Evolutionary conservation across 2,113 vertebrate species (phyloP), one percentile per base, ranked within the genome.

Genomic region (Scytalopus superciliaris): DNA sequence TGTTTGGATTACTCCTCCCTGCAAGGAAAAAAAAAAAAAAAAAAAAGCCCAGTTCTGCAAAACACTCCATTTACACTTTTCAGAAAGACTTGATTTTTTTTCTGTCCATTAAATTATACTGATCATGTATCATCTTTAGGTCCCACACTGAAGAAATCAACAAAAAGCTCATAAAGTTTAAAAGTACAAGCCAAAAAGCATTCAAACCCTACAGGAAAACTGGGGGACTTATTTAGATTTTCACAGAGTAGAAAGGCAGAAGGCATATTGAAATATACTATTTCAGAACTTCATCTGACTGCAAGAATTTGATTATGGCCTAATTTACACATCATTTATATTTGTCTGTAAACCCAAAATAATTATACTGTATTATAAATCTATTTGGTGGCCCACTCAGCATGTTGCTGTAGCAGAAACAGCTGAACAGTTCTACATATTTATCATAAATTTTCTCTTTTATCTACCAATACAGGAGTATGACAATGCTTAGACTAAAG

Each of bases 61-160:
- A 82, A 57, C 11, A 11, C 2, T 47, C 39, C 7, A 40, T 74
- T 81, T 59, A 50, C 5, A 30, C 3, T 76, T 57, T 79, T 50
- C 42, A 72, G 19, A 55, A 42, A 45, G 17, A 62, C 3, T 27
- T 37, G 6, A 30, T 40, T 69, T 28, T 12, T 12, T 5, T 42
- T 45, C 10, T 28, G 12, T 33, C 33, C 12, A 30, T 90, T 59
- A 72, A 72, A 64, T 10, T 27, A 9, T n/a, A 64, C 5, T 15
- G 30, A 40, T 25, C 0, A 1, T 19, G 1, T 19, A 39, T 53
- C 5, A 27, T 9, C 6, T 56, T 53, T 22, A 84, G 18, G 4
- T 2, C 22, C 1, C 19, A 66, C 23, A 23, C 6, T 37, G 12
- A 76, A 52, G 40, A 86, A 85, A 63, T 39, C 27, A 88, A 44